Evolutionary conservation across 2,113 vertebrate species (phyloP).

Genomic region (Taxidea taxus): DNA sequence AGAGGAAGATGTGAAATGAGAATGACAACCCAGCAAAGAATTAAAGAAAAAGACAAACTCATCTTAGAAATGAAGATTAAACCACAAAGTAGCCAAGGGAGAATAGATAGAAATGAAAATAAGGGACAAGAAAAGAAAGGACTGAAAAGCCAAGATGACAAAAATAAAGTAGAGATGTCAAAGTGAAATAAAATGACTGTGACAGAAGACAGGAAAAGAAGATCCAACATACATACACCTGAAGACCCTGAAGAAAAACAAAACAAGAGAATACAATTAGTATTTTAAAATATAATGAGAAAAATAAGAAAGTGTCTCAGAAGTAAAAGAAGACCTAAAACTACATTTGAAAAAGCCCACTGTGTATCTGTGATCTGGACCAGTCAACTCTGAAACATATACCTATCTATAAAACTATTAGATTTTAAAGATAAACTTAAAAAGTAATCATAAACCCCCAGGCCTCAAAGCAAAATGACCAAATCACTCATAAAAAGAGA

Average conservation of each 20-base stretch:
- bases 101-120: not conserved
- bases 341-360: not conserved
- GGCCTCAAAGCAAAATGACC: not conserved
- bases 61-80: conserved; percentile 9
- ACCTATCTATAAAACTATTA: not conserved
- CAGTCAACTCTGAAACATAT: not conserved
- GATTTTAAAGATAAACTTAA: not conserved
- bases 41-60: not conserved
- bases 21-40: not conserved
- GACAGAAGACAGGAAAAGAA: not conserved
- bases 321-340: not conserved
- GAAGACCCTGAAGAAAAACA: not conserved
- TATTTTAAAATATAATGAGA: not conserved
- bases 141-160: not conserved
- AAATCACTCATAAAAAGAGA: not conserved
- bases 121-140: not conserved
- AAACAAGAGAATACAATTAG: not conserved
- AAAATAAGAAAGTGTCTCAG: not conserved
- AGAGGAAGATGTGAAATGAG: not conserved
- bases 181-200: not conserved
- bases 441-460: not conserved
- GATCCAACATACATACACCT: not conserved
- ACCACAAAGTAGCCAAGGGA: not conserved
- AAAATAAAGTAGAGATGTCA: not conserved
- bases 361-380: not conserved